Evolutionary conservation across 2,888 invertebrate genomes (phyloP), one percentile per base, ranked within the genome.

Genomic region (Drosophila nigricruria): DNA sequence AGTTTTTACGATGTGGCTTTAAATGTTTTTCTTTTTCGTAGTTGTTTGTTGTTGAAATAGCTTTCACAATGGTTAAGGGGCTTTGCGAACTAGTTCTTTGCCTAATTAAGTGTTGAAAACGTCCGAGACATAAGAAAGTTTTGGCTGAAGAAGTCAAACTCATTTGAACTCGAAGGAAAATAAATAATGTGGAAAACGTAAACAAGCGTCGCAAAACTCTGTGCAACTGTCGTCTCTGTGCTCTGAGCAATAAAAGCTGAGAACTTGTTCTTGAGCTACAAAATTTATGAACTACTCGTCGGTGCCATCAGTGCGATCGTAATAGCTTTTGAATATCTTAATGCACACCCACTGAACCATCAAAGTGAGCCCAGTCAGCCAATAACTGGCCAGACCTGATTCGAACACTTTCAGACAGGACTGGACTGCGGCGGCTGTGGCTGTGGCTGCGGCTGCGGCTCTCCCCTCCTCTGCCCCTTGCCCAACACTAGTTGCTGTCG

Each of bases 301-400:
- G 40, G 70, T 57, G 62, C 57, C 45, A 75, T 75, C 69, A 74
- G 25, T 74, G 61, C 68, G 79, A 62, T 62, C 16, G 68, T 68
- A 69, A 75, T 65, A 50, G 70, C 79, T 64, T 75, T 64, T 42
- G 70, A 79, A 79, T 77, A 70, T 59, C 77, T 79, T 58, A 76
- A 77, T 77, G 71, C 59, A 79, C 77, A 76, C 77, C 77, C 71
- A 79, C 77, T 66, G 62, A 65, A 77, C 70, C 61, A 75, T 61
- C 53, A 61, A 58, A 58, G 42, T 50, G 23, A 70, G 25, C 47
- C 20, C 40, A 49, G 59, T 42, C 18, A 47, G 20, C 16, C 16
- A 27, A 18, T 54, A 64, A 69, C 70, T 42, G 54, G 59, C 66
- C 40, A 77, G 75, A 78, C 68, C 73, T 68, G 74, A 73, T 78